Conservation (phyloP, 2,888 invertebrate species). For the Priocnemis perturbator region DNA sequence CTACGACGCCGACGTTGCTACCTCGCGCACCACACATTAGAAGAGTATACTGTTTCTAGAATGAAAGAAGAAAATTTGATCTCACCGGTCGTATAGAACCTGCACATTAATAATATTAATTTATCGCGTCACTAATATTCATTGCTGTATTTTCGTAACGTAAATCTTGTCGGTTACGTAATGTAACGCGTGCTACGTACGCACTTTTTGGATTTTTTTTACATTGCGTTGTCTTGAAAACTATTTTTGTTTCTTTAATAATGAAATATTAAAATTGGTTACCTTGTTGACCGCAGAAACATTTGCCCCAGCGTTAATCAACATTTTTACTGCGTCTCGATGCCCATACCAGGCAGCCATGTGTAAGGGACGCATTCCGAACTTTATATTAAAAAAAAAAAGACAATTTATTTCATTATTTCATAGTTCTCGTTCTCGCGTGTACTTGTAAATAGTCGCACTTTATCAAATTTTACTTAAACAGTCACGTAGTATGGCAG, state of each 20-base stretch:
- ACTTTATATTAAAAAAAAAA: constrained; percentile 78
- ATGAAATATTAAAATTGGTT: constrained; percentile 60
- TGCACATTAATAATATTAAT: no score
- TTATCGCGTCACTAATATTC: no score
- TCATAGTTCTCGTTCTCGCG: neutral
- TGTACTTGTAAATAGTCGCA: no score
- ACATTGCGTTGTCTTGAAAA: no score
- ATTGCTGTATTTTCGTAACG: no score
- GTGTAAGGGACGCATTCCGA: constrained; percentile 84
- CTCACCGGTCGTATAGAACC: neutral
- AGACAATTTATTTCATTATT: constrained; percentile 12
- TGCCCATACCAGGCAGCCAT: constrained; percentile 88
- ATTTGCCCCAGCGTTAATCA: constrained; percentile 83
- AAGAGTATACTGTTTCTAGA: constrained; percentile 83
- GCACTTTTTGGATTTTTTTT: no score
- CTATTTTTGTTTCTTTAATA: no score
- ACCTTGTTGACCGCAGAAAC: constrained; percentile 85
- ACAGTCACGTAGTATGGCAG: no score
- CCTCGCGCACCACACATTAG: constrained; percentile 87
- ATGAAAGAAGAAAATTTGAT: constrained; percentile 9
- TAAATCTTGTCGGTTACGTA: no score
- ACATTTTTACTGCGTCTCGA: constrained; percentile 82
- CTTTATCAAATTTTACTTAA: no score
- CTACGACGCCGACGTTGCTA: constrained; percentile 80
- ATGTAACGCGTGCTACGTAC: no score